Percentiles rank a stretch among this genome's conserved stretches.
Evolutionary conservation across 2,888 invertebrate species (phyloP).

Genomic region (Callinectes sapidus): DNA sequence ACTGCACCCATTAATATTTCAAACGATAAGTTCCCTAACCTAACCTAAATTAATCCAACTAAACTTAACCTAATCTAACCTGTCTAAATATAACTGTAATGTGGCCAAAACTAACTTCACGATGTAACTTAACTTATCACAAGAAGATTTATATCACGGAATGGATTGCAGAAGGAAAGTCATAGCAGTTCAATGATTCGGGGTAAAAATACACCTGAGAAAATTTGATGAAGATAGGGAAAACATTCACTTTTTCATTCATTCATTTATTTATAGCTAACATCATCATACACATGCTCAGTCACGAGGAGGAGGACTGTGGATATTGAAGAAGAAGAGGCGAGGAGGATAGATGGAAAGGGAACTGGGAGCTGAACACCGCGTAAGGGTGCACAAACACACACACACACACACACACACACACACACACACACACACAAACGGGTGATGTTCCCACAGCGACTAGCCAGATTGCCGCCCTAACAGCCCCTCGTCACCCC

Average conservation of each 20-base stretch:
- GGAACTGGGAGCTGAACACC: background rate
- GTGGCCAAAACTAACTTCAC: no score
- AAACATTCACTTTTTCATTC: no score
- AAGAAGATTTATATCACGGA: no score
- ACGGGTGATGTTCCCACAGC: background rate
- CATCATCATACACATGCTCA: background rate
- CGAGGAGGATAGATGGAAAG: background rate
- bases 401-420: constrained; percentile 27
- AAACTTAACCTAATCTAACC: no score
- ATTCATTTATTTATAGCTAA: background rate
- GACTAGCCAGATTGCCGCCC: background rate
- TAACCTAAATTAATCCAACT: background rate
- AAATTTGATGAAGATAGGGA: no score
- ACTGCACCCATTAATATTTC: no score
- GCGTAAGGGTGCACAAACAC: background rate
- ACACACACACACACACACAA: constrained; percentile 36
- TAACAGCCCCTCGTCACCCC: background rate
- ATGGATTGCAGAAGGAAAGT: no score
- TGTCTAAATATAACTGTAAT: no score
- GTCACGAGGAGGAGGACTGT: background rate
- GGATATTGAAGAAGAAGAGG: background rate
- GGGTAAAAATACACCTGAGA: no score
- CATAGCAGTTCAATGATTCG: no score
- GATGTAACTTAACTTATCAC: no score
- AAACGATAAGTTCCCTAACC: no score